Conservation (phyloP, 2,888 invertebrate species). For the Muschampia plurimacula region DNA sequence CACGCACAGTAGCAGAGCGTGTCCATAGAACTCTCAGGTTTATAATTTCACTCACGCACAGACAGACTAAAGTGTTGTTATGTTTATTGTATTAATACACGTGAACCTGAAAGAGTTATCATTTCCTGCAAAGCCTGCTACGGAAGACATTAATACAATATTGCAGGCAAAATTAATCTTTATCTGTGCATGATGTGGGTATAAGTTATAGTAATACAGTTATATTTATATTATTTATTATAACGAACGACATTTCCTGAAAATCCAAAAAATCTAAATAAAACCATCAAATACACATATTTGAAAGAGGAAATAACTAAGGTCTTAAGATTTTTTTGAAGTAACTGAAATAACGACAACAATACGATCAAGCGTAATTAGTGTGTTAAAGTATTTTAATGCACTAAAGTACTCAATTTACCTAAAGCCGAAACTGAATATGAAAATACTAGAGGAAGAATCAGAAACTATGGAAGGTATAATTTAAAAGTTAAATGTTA, state of each 20-base stretch:
- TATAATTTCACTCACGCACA: slow-evolving; percentile 25
- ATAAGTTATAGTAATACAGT: neutral
- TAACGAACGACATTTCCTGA: neutral
- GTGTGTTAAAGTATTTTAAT: no score
- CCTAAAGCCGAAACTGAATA: neutral
- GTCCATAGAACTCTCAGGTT: slow-evolving; percentile 8
- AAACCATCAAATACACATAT: no score
- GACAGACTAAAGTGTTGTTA: slow-evolving; percentile 12
- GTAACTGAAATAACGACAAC: no score
- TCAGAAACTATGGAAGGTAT: neutral
- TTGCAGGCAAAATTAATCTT: neutral
- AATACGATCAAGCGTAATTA: no score
- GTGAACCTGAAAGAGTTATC: slow-evolving; percentile 24
- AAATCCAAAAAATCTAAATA: neutral
- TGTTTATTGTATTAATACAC: slow-evolving; percentile 16
- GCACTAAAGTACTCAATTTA: neutral
- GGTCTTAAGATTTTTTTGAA: no score
- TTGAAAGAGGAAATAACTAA: no score
- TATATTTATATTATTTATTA: neutral
- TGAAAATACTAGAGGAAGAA: neutral
- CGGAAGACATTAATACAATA: slow-evolving; percentile 30
- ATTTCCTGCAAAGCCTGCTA: slow-evolving; percentile 17
- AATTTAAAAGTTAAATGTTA: neutral
- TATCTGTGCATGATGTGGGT: neutral
- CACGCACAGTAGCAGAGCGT: neutral